Evolutionary conservation across 2,797 vertebrate species (phyloP).

Genomic region (Myoxocephalus aenaeus): DNA sequence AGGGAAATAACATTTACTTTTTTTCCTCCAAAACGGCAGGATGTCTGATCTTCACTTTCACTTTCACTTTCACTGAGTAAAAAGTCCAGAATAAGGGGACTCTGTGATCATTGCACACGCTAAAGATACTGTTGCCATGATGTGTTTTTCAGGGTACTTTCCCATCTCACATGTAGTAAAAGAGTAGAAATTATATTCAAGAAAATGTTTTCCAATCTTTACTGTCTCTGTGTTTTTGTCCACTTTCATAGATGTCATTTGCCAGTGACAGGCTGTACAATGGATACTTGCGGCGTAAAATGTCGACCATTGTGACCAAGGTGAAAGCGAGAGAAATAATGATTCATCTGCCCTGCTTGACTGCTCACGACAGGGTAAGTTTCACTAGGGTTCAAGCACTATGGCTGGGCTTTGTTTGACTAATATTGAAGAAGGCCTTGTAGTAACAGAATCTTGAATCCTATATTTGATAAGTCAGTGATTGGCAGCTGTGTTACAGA

Average conservation of each 20-base stretch:
- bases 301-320: constrained; percentile 60
- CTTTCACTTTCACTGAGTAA: constrained; percentile 62
- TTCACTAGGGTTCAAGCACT: background rate
- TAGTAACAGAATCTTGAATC: background rate
- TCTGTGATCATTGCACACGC: accelerated
- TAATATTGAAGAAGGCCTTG: background rate
- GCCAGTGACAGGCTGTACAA: constrained; percentile 77
- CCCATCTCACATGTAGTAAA: background rate
- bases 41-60: constrained; percentile 53
- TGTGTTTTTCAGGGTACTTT: constrained; percentile 10
- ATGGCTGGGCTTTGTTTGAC: background rate
- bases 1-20: background rate
- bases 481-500: too few species aligned
- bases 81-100: background rate
- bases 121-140: background rate
- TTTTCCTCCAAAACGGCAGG: accelerated
- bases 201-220: background rate
- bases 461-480: background rate
- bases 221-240: background rate
- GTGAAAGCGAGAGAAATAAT: constrained; percentile 79
- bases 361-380: constrained; percentile 79
- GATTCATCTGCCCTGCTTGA: constrained; percentile 78
- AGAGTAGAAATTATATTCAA: too few species aligned
- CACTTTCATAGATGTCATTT: constrained; percentile 75
- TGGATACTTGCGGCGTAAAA: constrained; percentile 71